Evolutionary conservation across 2,113 vertebrate genomes (phyloP).

Genomic region (Peromyscus leucopus): DNA sequence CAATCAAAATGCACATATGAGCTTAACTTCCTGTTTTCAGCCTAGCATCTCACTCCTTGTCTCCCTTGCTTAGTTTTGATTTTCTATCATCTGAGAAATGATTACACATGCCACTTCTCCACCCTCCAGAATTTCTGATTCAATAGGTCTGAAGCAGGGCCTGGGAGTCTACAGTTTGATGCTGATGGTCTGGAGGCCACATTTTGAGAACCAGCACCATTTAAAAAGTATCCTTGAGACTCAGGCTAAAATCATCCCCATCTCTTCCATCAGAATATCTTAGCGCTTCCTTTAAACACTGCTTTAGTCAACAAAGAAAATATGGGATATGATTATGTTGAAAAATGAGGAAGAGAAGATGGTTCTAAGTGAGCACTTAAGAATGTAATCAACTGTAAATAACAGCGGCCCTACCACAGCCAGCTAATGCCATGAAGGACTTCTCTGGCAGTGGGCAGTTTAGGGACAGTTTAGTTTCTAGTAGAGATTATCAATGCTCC

Average conservation of each 20-base stretch:
- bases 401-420: not conserved
- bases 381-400: not conserved
- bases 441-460: not conserved
- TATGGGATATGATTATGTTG: not conserved
- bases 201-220: not conserved
- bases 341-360: not conserved
- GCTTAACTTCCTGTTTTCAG: not conserved
- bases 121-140: not conserved
- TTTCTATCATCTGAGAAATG: slow-evolving; percentile 31
- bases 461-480: not conserved
- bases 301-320: not conserved
- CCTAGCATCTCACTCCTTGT: not conserved
- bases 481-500: not conserved
- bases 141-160: not conserved
- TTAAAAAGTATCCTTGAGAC: not conserved
- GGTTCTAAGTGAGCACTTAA: not conserved
- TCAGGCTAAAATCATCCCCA: not conserved
- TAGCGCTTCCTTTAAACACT: not conserved
- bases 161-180: not conserved
- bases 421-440: not conserved
- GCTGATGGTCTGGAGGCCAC: not conserved
- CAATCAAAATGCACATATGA: slow-evolving; percentile 28
- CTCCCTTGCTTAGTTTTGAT: slow-evolving; percentile 24
- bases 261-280: not conserved
- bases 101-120: not conserved